Percentiles rank a stretch among this genome's conserved stretches.
These are phyloP conservation scores for Phalera bucephala DNA, from an alignment of 2,888 invertebrate genomes.

Conservation along the genomic window DNA sequence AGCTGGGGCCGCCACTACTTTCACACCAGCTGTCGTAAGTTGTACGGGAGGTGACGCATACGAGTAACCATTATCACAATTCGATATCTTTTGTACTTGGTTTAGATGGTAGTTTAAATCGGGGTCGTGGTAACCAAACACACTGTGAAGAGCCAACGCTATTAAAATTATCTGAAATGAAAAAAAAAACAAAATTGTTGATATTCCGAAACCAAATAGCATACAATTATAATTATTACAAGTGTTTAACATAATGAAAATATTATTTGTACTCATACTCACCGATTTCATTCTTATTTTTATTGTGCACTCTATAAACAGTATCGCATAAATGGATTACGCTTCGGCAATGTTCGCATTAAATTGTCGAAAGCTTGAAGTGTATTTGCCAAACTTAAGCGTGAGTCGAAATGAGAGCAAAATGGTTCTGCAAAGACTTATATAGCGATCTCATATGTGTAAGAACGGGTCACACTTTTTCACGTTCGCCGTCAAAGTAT, in stretches of 20 bases:
- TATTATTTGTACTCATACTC: slow-evolving; percentile 33
- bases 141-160: slow-evolving; percentile 46
- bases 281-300: slow-evolving; percentile 60
- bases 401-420: slow-evolving; percentile 81
- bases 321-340: slow-evolving; percentile 23
- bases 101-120: slow-evolving; percentile 74
- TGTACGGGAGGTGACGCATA: slow-evolving; percentile 81
- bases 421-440: slow-evolving; percentile 73
- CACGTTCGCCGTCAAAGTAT: slow-evolving; percentile 66
- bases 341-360: slow-evolving; percentile 28
- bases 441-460: slow-evolving; percentile 81
- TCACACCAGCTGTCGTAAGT: slow-evolving; percentile 64
- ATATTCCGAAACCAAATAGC: background rate
- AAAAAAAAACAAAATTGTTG: slow-evolving; percentile 8
- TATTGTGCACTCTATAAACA: slow-evolving; percentile 27
- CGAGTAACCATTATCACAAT: slow-evolving; percentile 75
- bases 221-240: background rate
- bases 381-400: slow-evolving; percentile 75
- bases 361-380: slow-evolving; percentile 43
- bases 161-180: slow-evolving; percentile 60
- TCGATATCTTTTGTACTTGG: slow-evolving; percentile 61
- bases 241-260: slow-evolving; percentile 4
- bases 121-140: slow-evolving; percentile 70
- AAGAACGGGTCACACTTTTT: slow-evolving; percentile 80
- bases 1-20: slow-evolving; percentile 38